Conservation (phyloP, 2,113 vertebrate genomes). For the Rhabdomys dilectus region DNA sequence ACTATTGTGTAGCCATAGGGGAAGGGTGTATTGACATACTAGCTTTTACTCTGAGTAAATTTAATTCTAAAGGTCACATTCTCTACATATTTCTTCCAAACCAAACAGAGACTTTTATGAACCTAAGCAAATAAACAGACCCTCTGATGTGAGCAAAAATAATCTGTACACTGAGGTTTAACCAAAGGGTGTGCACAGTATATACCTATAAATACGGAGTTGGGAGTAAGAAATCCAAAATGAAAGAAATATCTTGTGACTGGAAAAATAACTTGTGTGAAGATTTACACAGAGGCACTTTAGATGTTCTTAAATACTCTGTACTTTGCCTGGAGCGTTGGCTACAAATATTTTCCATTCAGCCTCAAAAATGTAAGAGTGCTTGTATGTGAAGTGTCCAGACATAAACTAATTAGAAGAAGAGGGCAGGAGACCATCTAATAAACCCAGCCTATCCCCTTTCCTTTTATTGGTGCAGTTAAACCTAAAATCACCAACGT, state of each 20-base stretch:
- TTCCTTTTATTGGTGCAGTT: background rate
- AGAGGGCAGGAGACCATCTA: constrained; percentile 11
- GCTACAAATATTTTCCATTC: constrained; percentile 72
- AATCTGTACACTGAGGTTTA: constrained; percentile 71
- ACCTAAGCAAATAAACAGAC: constrained; percentile 68
- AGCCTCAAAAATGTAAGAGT: constrained; percentile 70
- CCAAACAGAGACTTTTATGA: constrained; percentile 79
- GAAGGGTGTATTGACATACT: constrained; percentile 78
- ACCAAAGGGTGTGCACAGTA: constrained; percentile 74
- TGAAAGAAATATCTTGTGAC: constrained; percentile 73
- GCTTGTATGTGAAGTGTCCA: background rate
- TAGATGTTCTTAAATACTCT: constrained; percentile 80
- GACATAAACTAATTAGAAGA: constrained; percentile 14
- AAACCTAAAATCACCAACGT: constrained; percentile 38
- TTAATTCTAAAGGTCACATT: constrained; percentile 81
- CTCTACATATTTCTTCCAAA: constrained; percentile 80
- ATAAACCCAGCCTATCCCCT: background rate
- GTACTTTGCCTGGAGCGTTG: constrained; percentile 55
- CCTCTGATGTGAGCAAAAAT: constrained; percentile 82
- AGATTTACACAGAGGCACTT: constrained; percentile 58
- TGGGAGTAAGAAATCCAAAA: constrained; percentile 75
- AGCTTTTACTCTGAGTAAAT: constrained; percentile 73
- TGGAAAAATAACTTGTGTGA: constrained; percentile 69
- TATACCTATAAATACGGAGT: constrained; percentile 79
- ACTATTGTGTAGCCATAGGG: constrained; percentile 71